Evolutionary conservation across 2,113 vertebrate genomes (phyloP), one percentile per base, ranked within the genome.

Genomic region (Tragulus kanchil): DNA sequence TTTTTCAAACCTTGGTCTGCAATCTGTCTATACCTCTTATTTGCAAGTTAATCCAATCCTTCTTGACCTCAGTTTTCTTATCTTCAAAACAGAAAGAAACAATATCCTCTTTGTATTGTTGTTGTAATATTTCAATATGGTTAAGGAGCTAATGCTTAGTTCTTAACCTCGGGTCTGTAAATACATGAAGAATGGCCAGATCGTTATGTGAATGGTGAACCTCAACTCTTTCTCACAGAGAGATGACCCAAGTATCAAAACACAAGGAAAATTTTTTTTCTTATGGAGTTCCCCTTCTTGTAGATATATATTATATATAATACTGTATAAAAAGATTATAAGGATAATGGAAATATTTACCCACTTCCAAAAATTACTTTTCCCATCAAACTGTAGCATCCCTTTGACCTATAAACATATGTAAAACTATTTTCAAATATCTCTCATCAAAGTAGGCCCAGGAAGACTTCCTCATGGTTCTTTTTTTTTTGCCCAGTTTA

Each of bases 401-500:
- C 75, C 36, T 36, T 95, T 96, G 59, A 48, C 16, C 69, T 75
- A 1, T 45, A 81, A 23, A 10, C 62, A 48, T 82, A 8, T 45
- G 16, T 31, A 62, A 96, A 96, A 65, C 23, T 62, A 5, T 86
- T 42, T 64, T 81, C 50, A 73, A 82, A 96, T 93, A 86, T 13
- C 9, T 54, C 42, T 54, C n/a, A 11, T 50, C 23, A 36, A 64
- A 86, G 64, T 50, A 71, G 23, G 19, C 25, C 23, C 11, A n/a
- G 0, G 45, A 52, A 65, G 36, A 73, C 36, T 6, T 85, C 61
- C 25, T 23, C n/a, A 26, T 48, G 6, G 11, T 19, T 94, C 83
- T 89, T 28, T 91, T 89, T 28, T 91, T 89, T 93, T 90, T 95
- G 28, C 26, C 50, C 31, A 90, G 62, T 45, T 94, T 16, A 62